Conservation (phyloP, 2,888 invertebrate species). For the Odontomyia ornata region DNA sequence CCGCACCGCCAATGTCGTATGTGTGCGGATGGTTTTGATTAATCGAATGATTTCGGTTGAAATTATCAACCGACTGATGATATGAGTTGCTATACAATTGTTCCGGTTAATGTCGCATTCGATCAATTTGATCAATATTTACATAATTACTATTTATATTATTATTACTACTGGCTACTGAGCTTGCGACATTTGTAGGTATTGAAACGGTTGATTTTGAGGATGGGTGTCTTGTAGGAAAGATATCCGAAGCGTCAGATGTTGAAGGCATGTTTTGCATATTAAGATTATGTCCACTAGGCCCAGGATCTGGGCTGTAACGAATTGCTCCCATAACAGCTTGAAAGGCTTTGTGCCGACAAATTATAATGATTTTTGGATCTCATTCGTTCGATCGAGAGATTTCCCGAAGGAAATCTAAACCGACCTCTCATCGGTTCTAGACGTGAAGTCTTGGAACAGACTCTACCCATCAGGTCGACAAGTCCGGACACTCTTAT, state of each 20-base stretch:
- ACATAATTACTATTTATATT: slow-evolving; percentile 64
- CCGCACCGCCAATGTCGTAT: slow-evolving; percentile 54
- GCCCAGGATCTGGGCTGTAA: slow-evolving; percentile 56
- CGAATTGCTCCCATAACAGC: slow-evolving; percentile 60
- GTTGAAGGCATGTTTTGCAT: slow-evolving; percentile 37
- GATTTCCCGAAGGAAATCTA: too few species aligned
- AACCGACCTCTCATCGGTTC: too few species aligned
- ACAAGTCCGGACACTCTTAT: too few species aligned
- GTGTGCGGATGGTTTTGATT: slow-evolving; percentile 61
- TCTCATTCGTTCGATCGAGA: too few species aligned
- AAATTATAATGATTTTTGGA: too few species aligned
- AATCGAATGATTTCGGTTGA: slow-evolving; percentile 61
- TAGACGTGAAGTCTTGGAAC: too few species aligned
- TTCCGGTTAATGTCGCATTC: slow-evolving; percentile 64
- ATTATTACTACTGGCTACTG: slow-evolving; percentile 33
- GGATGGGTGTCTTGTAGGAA: slow-evolving; percentile 52
- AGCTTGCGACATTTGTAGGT: slow-evolving; percentile 29
- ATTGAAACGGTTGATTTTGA: slow-evolving; percentile 51
- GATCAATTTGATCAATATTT: slow-evolving; percentile 69
- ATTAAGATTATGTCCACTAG: slow-evolving; percentile 51
- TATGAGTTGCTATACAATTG: slow-evolving; percentile 57
- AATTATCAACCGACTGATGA: slow-evolving; percentile 56
- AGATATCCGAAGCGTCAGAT: slow-evolving; percentile 46
- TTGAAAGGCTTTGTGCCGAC: slow-evolving; percentile 63
- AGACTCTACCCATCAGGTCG: too few species aligned